phyloP scores from a whole-genome alignment of 2,797 vertebrate species.

The Pseudocheirus occidentalis region DNA sequence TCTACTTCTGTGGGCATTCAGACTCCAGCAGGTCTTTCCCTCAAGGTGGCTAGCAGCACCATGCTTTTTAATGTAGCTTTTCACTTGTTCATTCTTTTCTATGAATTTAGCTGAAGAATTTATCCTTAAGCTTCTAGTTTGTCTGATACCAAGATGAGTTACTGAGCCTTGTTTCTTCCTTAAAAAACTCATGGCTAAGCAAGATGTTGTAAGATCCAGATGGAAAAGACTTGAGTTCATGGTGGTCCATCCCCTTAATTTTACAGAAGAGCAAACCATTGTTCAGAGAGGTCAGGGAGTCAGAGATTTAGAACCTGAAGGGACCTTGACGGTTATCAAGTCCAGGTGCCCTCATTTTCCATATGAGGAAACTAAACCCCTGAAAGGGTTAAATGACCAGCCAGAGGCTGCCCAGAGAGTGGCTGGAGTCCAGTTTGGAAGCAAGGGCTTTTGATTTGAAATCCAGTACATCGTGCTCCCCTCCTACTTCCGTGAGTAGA shows the following conservation, averaged over 20 bases:
- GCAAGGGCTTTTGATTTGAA: neutral
- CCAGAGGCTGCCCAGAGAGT: neutral
- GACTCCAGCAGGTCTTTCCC: neutral
- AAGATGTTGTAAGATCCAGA: neutral
- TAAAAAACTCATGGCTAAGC: neutral
- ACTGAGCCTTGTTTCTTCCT: neutral
- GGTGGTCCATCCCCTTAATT: neutral
- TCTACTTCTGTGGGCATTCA: neutral
- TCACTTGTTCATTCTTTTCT: neutral
- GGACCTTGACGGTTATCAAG: neutral
- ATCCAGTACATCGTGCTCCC: neutral
- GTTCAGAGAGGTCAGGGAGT: neutral
- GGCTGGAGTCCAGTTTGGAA: neutral
- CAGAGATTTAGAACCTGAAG: neutral
- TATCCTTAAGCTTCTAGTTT: slow-evolving; percentile 1
- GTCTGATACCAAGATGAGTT: neutral
- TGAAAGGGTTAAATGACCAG: neutral
- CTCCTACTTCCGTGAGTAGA: neutral
- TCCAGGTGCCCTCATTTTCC: too few relatives aligned
- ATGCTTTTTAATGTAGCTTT: neutral
- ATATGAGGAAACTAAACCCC: too few relatives aligned
- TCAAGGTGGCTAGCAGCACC: neutral
- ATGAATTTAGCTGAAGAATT: neutral
- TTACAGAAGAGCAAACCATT: neutral
- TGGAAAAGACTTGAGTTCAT: neutral